phyloP scores from a whole-genome alignment of 2,888 invertebrate species.

The Podabrus alpinus region DNA sequence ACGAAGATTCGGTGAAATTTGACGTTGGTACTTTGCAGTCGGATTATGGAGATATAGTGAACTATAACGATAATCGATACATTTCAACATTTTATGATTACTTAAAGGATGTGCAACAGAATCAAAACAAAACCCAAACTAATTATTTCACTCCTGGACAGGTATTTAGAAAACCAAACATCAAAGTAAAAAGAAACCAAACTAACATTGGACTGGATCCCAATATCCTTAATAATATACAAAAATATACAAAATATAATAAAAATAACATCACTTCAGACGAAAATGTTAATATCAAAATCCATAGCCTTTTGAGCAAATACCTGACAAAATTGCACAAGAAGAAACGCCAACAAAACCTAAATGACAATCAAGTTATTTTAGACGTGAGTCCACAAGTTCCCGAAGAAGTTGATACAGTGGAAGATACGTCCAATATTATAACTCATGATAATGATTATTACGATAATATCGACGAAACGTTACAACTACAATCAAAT shows the following conservation, averaged over 20 bases:
- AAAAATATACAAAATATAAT: neutral
- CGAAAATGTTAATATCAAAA: neutral
- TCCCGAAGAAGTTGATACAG: neutral
- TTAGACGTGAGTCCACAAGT: neutral
- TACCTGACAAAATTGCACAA: neutral
- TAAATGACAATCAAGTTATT: neutral
- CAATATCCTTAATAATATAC: neutral
- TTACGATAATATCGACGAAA: neutral
- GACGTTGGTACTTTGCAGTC: slow-evolving; percentile 8
- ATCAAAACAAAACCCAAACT: neutral
- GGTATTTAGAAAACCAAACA: neutral
- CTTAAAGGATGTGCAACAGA: neutral
- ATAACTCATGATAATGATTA: neutral
- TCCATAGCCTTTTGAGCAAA: neutral
- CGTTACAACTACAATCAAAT: neutral
- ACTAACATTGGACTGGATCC: neutral
- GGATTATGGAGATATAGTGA: slow-evolving; percentile 16
- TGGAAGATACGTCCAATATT: neutral
- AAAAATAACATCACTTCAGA: neutral
- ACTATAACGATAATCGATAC: neutral
- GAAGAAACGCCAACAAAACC: neutral
- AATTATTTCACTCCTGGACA: neutral
- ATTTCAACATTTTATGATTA: slow-evolving; percentile 2
- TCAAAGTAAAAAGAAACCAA: neutral
- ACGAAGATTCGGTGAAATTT: slow-evolving; percentile 13